Evolutionary conservation across 2,888 invertebrate species (phyloP), one percentile per base, ranked within the genome.

Genomic region (Cylindroiulus punctatus): DNA sequence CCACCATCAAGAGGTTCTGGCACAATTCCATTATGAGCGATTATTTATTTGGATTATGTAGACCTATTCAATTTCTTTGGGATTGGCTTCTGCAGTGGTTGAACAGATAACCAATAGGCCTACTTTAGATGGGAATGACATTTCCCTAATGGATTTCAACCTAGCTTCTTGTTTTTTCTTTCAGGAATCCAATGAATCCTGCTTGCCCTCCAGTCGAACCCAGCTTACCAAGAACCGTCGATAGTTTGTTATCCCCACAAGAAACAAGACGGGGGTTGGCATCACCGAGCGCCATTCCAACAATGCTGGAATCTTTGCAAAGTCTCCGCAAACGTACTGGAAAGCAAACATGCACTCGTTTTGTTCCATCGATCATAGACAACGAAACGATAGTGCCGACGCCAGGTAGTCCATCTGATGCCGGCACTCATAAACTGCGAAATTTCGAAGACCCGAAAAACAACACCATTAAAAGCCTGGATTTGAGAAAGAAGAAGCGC

Each of bases 161-260:
- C 52, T 1, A 52, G 12, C 52, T 5, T 7, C 1, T 26, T 36
- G 30, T 0, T 81, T 81, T 86, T 65, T 44, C 57, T 36, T 42
- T 87, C 44, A 87, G 87, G 85, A 65, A 81, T 76, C 47, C 87
- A 10, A 86, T 81, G 30, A 87, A 85, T 84, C 86, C 86, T n/a
- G 76, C 44, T 32, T 30, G 86, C 32, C 82, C 84, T 17, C 42
- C 84, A 19, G 30, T 65, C 7, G 81, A 44, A 17, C 85, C 40
- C 30, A 86, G 26, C 57, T 36, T 86, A 47, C 84, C 88, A 44
- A 40, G 86, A 12, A 86, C 87, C n/a, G 87, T 87, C 17, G 87
- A 85, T 14, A 42, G 86, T n/a, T 81, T 87, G 22, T 40, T 87
- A n/a, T 87, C 87, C 1, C 87, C 87, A 26, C 81, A 86, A 65